Evolutionary conservation across 2,113 vertebrate species (phyloP).

Genomic region (Diphyllodes magnificus): DNA sequence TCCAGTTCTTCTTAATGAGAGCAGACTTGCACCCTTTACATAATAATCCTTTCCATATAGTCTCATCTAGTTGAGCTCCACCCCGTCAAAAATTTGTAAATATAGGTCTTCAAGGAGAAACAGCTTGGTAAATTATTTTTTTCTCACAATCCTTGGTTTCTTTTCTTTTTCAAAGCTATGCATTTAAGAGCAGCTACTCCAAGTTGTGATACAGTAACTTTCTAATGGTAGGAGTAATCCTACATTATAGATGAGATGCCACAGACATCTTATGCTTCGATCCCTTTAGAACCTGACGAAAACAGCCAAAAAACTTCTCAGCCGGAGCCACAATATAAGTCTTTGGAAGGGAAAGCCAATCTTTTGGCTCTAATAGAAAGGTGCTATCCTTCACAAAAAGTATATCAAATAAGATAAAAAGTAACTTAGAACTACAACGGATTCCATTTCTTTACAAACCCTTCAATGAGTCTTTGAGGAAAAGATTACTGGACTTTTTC

Average conservation of each 20-base stretch:
- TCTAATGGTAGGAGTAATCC: not conserved
- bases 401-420: slow-evolving; percentile 38
- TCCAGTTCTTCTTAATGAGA: not conserved
- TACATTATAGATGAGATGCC: not conserved
- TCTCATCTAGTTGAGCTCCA: not conserved
- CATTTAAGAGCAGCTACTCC: not conserved
- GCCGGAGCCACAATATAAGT: not conserved
- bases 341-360: slow-evolving; percentile 45
- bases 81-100: not conserved
- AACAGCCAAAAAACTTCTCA: not conserved
- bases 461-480: not conserved
- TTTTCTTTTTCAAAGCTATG: not conserved
- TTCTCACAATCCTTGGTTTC: not conserved
- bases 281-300: slow-evolving; percentile 20
- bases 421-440: not conserved
- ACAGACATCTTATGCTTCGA: not conserved
- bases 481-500: not conserved
- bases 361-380: slow-evolving; percentile 25
- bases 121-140: not conserved
- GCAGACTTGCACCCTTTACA: not conserved
- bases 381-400: not conserved
- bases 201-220: not conserved
- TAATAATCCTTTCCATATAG: not conserved
- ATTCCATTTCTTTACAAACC: slow-evolving; percentile 28
- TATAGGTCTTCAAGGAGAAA: not conserved